Evolutionary conservation across 2,888 invertebrate genomes (phyloP).

Genomic region (Cheiracanthium punctorium): DNA sequence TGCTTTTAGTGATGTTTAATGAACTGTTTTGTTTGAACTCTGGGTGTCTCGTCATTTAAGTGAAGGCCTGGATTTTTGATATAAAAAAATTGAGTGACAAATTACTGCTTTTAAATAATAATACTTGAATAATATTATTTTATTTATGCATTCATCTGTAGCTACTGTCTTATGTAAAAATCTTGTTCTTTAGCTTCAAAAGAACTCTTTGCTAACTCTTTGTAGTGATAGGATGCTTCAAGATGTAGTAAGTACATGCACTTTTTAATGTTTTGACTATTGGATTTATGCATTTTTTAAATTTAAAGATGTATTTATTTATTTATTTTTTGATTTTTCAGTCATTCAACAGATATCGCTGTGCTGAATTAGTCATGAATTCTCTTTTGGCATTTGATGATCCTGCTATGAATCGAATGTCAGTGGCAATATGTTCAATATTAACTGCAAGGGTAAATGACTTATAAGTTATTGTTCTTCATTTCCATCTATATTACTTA

Average conservation of each 20-base stretch:
- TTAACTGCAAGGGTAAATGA: constrained; percentile 79
- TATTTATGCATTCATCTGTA: too few species aligned
- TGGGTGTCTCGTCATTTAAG: too few species aligned
- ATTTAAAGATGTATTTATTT: background rate
- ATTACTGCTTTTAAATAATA: too few species aligned
- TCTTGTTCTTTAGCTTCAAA: constrained; percentile 80
- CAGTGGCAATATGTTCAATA: constrained; percentile 87
- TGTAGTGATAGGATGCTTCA: constrained; percentile 87
- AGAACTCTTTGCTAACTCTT: constrained; percentile 83
- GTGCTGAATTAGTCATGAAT: constrained; percentile 84
- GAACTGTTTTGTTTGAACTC: too few species aligned
- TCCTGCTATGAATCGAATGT: constrained; percentile 84
- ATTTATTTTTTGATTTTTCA: constrained; percentile 63
- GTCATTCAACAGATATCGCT: constrained; percentile 81
- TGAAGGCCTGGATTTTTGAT: too few species aligned
- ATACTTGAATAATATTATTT: too few species aligned
- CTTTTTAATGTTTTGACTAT: background rate
- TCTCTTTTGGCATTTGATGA: constrained; percentile 83
- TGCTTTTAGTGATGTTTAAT: too few species aligned
- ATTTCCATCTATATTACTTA: background rate
- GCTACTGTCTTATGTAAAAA: background rate
- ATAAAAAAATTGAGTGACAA: too few species aligned
- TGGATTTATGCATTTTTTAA: background rate
- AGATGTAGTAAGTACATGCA: constrained; percentile 78
- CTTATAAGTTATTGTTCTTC: background rate